Conservation (phyloP, 2,113 vertebrate genomes). For the Lycaon pictus region DNA sequence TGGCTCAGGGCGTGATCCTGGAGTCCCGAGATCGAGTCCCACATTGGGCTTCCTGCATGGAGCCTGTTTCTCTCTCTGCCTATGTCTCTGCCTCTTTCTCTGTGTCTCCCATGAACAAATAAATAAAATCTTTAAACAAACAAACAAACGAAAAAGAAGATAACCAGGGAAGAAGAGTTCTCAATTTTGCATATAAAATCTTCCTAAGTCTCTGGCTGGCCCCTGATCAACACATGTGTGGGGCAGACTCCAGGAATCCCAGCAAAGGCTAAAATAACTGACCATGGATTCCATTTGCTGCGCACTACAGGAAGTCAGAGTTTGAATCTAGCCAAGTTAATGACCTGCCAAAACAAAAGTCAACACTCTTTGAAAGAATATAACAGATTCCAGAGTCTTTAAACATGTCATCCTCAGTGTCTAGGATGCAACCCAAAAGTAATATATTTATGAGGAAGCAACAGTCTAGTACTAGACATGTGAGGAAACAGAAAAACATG, state of each 20-base stretch:
- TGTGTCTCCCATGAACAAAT: no score
- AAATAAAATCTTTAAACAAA: no score
- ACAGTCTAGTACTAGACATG: not conserved
- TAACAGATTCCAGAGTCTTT: not conserved
- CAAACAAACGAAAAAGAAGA: no score
- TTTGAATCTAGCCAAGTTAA: not conserved
- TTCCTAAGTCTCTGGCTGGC: not conserved
- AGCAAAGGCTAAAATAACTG: not conserved
- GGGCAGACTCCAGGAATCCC: not conserved
- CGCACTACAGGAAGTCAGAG: not conserved
- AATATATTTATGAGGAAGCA: not conserved
- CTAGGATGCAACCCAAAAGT: not conserved
- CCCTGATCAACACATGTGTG: not conserved
- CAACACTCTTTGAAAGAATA: not conserved
- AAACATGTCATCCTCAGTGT: not conserved
- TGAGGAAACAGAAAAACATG: not conserved
- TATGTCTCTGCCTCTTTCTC: no score
- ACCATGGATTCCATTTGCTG: not conserved
- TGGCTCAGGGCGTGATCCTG: no score
- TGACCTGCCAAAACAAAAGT: not conserved
- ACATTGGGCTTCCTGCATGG: no score
- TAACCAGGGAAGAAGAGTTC: not conserved
- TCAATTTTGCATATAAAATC: not conserved
- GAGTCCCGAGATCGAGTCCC: no score
- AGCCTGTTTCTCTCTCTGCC: no score